These are phyloP conservation scores for Harpegnathos saltator DNA, from an alignment of 1,140 invertebrate genomes.

Conservation along the genomic window DNA sequence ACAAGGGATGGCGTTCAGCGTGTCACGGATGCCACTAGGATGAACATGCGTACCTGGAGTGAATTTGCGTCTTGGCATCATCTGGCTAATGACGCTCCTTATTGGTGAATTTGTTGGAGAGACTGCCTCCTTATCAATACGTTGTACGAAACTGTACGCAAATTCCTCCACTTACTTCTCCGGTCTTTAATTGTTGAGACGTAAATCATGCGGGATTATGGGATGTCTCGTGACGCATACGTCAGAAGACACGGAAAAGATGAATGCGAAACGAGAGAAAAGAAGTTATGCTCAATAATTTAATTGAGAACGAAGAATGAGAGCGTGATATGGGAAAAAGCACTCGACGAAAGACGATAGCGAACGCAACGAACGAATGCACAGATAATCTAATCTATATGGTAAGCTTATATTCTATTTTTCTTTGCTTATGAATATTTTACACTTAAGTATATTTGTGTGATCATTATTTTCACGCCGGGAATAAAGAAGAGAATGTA, in stretches of 20 bases:
- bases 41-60: constrained; percentile 88
- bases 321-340: constrained; percentile 16
- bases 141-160: constrained; percentile 67
- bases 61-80: constrained; percentile 92
- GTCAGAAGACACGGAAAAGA: constrained; percentile 27
- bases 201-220: constrained; percentile 56
- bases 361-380: constrained; percentile 36
- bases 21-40: constrained; percentile 84
- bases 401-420: constrained; percentile 56
- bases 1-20: constrained; percentile 52
- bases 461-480: constrained; percentile 3
- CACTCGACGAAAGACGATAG: constrained; percentile 23
- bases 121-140: constrained; percentile 50
- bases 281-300: constrained; percentile 32
- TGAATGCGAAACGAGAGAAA: constrained; percentile 13
- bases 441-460: no score
- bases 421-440: background rate
- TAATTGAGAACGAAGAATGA: constrained; percentile 50
- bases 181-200: constrained; percentile 46
- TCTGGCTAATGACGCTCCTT: constrained; percentile 89
- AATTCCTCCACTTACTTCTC: constrained; percentile 60
- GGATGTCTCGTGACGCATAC: constrained; percentile 12
- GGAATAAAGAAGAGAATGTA: background rate
- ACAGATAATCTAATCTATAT: constrained; percentile 62
- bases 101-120: constrained; percentile 87